A percentile compares a stretch with the other conserved stretches of the same genome.
Evolutionary conservation across 2,113 vertebrate genomes (phyloP).

Genomic region (Thomomys bottae): DNA sequence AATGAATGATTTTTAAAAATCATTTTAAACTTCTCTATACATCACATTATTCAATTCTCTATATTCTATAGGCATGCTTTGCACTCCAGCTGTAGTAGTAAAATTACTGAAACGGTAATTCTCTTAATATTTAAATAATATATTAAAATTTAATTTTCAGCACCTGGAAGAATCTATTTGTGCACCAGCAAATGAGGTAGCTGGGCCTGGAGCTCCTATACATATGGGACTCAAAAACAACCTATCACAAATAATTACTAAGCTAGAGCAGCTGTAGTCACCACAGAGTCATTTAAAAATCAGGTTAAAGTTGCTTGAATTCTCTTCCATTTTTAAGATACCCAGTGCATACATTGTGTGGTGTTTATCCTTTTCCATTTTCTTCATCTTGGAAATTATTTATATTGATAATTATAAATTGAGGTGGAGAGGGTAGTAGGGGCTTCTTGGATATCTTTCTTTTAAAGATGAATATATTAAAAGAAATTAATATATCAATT

Average conservation of each 20-base stretch:
- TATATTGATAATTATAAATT: slow-evolving; percentile 61
- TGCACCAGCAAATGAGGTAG: slow-evolving; percentile 88
- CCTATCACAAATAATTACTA: slow-evolving; percentile 91
- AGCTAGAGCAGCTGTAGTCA: slow-evolving; percentile 85
- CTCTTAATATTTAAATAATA: slow-evolving; percentile 95
- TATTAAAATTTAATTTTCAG: slow-evolving; percentile 95
- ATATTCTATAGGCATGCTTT: slow-evolving; percentile 62
- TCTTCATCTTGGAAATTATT: slow-evolving; percentile 54
- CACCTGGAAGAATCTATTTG: slow-evolving; percentile 91
- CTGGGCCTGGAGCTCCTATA: slow-evolving; percentile 86
- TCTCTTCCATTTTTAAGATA: slow-evolving; percentile 80
- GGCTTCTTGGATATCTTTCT: slow-evolving; percentile 19
- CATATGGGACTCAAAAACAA: slow-evolving; percentile 88
- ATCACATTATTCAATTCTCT: slow-evolving; percentile 60
- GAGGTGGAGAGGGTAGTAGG: neutral
- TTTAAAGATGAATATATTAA: slow-evolving; percentile 26
- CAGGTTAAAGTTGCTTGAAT: slow-evolving; percentile 86
- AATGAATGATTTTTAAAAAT: slow-evolving; percentile 60
- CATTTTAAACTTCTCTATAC: slow-evolving; percentile 66
- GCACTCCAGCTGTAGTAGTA: slow-evolving; percentile 87
- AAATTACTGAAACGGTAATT: slow-evolving; percentile 89
- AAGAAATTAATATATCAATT: slow-evolving; percentile 41
- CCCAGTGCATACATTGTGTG: slow-evolving; percentile 59
- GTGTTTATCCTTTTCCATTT: slow-evolving; percentile 63
- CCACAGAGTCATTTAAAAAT: slow-evolving; percentile 84